A percentile compares a stretch with the other conserved stretches of the same genome.
These are phyloP conservation scores for Choristoneura rosaceana DNA, from an alignment of 2,888 invertebrate species.

Conservation along the genomic window DNA sequence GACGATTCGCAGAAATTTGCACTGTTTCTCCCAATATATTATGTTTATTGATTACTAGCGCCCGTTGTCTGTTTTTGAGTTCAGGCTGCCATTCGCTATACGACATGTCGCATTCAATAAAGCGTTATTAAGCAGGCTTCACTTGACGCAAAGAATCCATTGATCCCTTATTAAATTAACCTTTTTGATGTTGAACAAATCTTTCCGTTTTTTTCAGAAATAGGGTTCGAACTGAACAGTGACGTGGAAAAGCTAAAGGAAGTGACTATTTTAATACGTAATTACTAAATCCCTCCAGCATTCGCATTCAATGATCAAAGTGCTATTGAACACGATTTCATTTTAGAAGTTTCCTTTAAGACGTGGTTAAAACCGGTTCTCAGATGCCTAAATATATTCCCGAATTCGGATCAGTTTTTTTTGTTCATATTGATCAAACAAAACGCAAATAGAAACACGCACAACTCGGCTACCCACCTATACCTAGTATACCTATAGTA, in stretches of 20 bases:
- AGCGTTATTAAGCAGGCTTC: conserved; percentile 14
- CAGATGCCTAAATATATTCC: neutral
- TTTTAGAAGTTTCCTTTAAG: neutral
- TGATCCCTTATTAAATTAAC: conserved; percentile 25
- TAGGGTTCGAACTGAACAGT: neutral
- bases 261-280: neutral
- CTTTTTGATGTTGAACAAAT: conserved; percentile 16
- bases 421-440: conserved; percentile 4
- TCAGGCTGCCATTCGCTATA: conserved; percentile 12
- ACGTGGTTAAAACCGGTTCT: neutral
- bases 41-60: conserved; percentile 48
- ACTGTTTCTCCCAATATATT: conserved; percentile 43
- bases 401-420: neutral
- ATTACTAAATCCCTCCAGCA: neutral
- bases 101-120: conserved; percentile 15
- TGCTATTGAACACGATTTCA: neutral
- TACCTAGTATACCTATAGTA: neutral
- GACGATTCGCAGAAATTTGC: conserved; percentile 38
- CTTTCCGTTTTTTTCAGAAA: neutral
- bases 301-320: neutral
- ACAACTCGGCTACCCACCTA: conserved; percentile 2
- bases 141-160: conserved; percentile 12
- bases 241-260: neutral
- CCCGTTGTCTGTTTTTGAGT: conserved; percentile 36
- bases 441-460: conserved; percentile 11